Base-by-base conservation (phyloP, 2,797 vertebrate genomes). In the Manis javanica region DNA sequence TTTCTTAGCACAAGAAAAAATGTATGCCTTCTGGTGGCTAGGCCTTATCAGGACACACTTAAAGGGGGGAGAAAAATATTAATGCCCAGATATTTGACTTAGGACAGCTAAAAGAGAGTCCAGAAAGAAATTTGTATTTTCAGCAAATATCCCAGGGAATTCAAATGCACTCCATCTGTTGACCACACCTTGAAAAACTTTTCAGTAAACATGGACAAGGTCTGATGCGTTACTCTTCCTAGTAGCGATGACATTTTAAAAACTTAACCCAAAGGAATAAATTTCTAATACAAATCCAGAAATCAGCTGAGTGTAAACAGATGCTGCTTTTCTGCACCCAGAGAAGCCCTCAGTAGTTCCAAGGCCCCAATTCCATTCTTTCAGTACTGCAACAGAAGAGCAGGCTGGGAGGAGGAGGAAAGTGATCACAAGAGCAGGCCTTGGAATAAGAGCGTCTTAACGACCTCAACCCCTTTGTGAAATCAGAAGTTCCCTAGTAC, bases 1-100 rank as follows among this genome's bases (percentile, higher is more conserved):
- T 95, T 81, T n/a, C 81, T 88, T 87, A 96, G 74, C 34, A 51
- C 57, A 83, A 46, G 37, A 89, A 74, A 26, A 93, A 95, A 79
- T 49, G 14, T 69, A 61, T 3, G 10, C 1, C 16, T 83, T 74
- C 91, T 42, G 7, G 29, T 75, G 34, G 6, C 16, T 61, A 85
- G n/a, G 11, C 26, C 42, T 94, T 89, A 64, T 88, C 6, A 87
- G 75, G 16, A 90, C 46, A 95, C 2, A 24, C 24, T 72, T 49
- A 42, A 19, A 74, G 1, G 16, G 19, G 72, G 53, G 9, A 55
- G 61, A 87, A 82, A 85, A 93, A 59, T 86, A 94, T 59, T 93
- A 94, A 95, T 72, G 26, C 5, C 37, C 66, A 84, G 55, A 71
- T n/a, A 75, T 66, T 86, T 90, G 42, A 68, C 14, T 86, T 51